Base-by-base conservation (phyloP, 2,888 invertebrate genomes). In the Pyrgus malvae region DNA sequence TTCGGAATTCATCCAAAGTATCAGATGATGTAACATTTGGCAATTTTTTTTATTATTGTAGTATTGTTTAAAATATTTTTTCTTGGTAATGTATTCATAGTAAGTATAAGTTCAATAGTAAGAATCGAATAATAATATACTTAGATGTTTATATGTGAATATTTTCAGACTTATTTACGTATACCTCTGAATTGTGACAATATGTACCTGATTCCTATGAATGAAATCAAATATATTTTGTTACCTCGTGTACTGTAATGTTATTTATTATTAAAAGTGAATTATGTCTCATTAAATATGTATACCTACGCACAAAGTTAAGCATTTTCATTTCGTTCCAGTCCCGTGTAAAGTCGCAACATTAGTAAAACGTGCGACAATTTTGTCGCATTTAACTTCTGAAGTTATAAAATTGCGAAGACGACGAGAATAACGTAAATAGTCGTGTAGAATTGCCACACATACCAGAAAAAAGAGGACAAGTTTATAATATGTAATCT, bases 371-470 rank as follows among this genome's bases (percentile, higher is more conserved):
- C 74, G 72, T 75, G 72, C 68, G 65, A 72, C 71, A 75, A 80
- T 78, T 81, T 70, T 55, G 62, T 60, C 64, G 67, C 66, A 63
- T 65, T 69, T 65, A 74, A 82, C 75, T 83, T 80, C 72, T 68
- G 69, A 82, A 83, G 80, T 83, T 85, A 75, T 78, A 76, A 81
- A 83, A 82, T 80, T 75, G 68, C 69, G 69, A 68, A 73, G 78
- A 74, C 70, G 76, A 69, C 66, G 67, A 60, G 74, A 74, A 72
- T 74, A 76, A 72, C 68, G 73, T 76, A 78, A 83, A 83, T 76
- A 80, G 78, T 73, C 82, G 81, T 82, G 77, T 61, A 7, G 35
- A 44, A 29, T n/a, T 8, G 4, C 45, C 45, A 45, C 6, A 21
- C 3, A 8, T 9, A 12, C 1, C n/a, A 12, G 2, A 11, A 14